Conservation (phyloP, 2,888 invertebrate species). For the Meta bourneti region DNA sequence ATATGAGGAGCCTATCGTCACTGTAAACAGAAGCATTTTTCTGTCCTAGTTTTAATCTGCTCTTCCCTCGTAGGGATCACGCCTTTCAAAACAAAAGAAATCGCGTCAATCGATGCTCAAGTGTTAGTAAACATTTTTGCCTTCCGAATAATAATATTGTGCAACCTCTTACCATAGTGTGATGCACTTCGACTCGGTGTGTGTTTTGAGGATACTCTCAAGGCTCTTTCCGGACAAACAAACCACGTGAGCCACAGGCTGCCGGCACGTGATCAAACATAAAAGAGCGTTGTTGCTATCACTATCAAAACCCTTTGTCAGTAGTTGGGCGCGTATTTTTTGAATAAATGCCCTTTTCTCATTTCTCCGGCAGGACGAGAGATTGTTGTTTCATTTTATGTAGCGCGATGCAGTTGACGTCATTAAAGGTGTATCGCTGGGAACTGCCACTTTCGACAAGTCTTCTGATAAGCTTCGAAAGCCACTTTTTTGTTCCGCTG, state of each 20-base stretch:
- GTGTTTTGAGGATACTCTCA: slow-evolving; percentile 37
- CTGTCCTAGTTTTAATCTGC: no score
- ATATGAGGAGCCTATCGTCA: no score
- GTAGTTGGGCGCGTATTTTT: not conserved
- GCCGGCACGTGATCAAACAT: slow-evolving; percentile 29
- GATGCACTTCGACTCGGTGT: slow-evolving; percentile 5
- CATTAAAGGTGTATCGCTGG: slow-evolving; percentile 23
- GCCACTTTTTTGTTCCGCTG: not conserved
- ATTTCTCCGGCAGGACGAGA: not conserved
- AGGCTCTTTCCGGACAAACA: slow-evolving; percentile 43
- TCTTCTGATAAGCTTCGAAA: not conserved
- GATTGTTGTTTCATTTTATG: not conserved
- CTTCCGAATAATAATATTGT: not conserved
- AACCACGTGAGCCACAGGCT: not conserved
- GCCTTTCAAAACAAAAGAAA: no score
- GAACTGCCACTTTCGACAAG: not conserved
- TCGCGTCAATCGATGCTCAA: not conserved
- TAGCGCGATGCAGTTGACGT: slow-evolving; percentile 16
- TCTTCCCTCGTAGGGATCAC: no score
- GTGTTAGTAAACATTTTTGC: slow-evolving; percentile 25
- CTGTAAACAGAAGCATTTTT: no score
- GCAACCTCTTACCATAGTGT: slow-evolving; percentile 1
- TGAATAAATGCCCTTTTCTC: not conserved
- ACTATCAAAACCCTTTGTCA: not conserved
- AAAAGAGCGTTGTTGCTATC: not conserved